phyloP scores from a whole-genome alignment of 2,888 invertebrate species.

The Tupiocoris notatus region DNA sequence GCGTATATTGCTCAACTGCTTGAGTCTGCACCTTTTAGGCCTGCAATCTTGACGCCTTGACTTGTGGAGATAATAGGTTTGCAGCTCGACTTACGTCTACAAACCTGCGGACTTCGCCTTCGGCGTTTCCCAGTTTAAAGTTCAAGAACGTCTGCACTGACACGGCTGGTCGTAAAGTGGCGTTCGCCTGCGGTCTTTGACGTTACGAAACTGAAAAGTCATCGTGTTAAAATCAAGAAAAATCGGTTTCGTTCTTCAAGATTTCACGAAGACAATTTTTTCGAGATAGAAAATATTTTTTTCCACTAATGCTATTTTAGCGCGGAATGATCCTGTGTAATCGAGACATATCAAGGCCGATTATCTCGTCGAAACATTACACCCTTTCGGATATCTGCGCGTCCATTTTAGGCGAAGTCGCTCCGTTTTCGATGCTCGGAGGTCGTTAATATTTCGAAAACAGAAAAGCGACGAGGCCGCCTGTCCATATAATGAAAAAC shows the following conservation, averaged over 20 bases:
- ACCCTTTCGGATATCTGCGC: no score
- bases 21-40: background rate
- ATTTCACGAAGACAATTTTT: no score
- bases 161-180: background rate
- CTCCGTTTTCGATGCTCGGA: background rate
- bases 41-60: conserved; percentile 30
- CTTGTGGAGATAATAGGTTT: background rate
- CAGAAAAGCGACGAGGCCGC: background rate
- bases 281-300: no score
- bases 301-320: no score
- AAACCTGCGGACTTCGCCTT: background rate
- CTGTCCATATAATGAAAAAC: background rate
- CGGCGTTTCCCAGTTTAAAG: conserved; percentile 2
- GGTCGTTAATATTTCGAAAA: background rate
- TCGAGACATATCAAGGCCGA: background rate
- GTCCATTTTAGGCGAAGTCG: background rate
- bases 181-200: background rate
- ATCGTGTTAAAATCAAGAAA: background rate
- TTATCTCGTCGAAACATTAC: no score
- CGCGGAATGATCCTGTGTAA: no score
- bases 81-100: background rate
- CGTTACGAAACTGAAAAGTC: background rate
- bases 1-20: background rate
- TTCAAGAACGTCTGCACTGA: conserved; percentile 8
- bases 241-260: no score